Conservation (phyloP, 2,113 vertebrate species). For the Catharus minimus region DNA sequence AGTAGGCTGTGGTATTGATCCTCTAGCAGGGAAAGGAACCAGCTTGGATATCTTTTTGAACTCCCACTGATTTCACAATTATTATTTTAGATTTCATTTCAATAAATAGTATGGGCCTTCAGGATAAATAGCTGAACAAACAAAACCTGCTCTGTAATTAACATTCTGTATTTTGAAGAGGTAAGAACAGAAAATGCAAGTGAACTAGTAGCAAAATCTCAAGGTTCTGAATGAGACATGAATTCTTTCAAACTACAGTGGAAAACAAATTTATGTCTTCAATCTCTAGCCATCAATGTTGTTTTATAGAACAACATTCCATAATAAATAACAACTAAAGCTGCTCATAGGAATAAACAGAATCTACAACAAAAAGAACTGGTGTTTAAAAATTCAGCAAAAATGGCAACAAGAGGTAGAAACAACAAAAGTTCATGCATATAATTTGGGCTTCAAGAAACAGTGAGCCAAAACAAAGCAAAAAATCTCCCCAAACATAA, state of each 20-base stretch:
- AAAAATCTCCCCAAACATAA: neutral
- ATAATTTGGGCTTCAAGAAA: neutral
- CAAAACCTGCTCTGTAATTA: constrained; percentile 2
- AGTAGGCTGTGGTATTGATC: neutral
- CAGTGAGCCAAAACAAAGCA: neutral
- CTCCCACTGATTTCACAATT: neutral
- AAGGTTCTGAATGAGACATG: neutral
- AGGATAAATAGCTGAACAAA: constrained; percentile 9
- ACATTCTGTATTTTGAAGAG: neutral
- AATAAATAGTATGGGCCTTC: neutral
- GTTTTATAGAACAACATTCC: neutral
- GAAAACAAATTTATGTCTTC: neutral
- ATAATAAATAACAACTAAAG: neutral
- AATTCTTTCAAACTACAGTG: neutral
- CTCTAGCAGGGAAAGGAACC: neutral
- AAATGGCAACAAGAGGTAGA: neutral
- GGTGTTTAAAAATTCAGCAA: neutral
- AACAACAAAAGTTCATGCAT: neutral
- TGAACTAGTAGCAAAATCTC: neutral
- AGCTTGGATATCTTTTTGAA: neutral
- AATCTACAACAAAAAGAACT: neutral
- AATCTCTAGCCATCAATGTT: neutral
- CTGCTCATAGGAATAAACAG: neutral
- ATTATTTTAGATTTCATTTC: constrained; percentile 29
- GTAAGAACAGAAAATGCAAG: neutral